These are phyloP conservation scores for Gopherus flavomarginatus DNA, from an alignment of 2,113 vertebrate genomes.

Conservation along the genomic window DNA sequence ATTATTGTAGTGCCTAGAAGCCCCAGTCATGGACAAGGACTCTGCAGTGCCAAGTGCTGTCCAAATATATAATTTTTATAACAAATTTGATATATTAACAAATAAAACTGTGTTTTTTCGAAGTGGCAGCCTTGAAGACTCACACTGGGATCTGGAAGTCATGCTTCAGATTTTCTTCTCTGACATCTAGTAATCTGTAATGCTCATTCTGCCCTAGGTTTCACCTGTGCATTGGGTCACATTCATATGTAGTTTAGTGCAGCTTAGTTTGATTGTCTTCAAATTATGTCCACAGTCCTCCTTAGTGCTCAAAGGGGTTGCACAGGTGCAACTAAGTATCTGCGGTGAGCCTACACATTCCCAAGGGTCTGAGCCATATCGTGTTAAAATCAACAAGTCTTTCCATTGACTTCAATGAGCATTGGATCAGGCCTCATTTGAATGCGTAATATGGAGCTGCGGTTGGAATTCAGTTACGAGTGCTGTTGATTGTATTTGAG, in stretches of 20 bases:
- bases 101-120: background rate
- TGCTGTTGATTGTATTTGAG: conserved; percentile 38
- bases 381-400: conserved; percentile 27
- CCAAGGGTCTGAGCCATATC: conserved; percentile 12
- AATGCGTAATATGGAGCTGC: conserved; percentile 40
- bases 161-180: background rate
- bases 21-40: too few species aligned
- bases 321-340: conserved; percentile 11
- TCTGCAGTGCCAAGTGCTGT: background rate
- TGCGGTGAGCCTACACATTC: conserved; percentile 5
- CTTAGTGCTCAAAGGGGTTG: background rate
- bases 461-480: conserved; percentile 24
- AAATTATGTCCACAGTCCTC: background rate
- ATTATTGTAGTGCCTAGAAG: too few species aligned
- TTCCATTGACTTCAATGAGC: conserved; percentile 42
- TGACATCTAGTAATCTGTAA: background rate
- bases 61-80: background rate
- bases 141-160: background rate
- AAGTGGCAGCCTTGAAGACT: background rate
- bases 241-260: background rate
- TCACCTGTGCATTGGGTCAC: background rate
- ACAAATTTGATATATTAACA: background rate
- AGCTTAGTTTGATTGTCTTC: background rate
- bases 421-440: conserved; percentile 42
- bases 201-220: background rate